A percentile compares a stretch with the other conserved stretches of the same genome.
Conservation (phyloP, 35 echinoderm and acorn worm genomes). For the Stichopus chloronotus region DNA sequence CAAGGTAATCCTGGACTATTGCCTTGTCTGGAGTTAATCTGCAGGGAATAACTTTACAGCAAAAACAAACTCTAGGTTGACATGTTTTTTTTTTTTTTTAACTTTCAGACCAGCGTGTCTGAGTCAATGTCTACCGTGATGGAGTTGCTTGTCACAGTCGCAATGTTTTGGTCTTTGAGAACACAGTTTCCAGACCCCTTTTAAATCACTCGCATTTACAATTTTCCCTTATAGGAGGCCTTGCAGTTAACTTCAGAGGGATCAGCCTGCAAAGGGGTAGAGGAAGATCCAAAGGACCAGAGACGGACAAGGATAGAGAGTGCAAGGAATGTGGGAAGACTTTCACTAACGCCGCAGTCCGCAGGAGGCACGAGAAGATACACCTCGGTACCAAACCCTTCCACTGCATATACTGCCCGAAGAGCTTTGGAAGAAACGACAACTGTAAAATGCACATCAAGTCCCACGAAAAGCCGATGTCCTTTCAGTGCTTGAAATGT, state of each 20-base stretch:
- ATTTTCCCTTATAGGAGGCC: constrained; percentile 5
- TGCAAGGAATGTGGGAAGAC: constrained; percentile 24
- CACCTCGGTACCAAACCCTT: constrained; percentile 47
- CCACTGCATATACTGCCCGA: constrained; percentile 45
- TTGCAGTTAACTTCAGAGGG: neutral
- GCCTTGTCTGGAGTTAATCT: neutral
- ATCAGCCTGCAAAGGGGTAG: neutral
- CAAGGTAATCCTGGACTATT: neutral
- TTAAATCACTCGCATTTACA: neutral
- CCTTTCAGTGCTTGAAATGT: constrained; percentile 36
- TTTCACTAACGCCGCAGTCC: constrained; percentile 23
- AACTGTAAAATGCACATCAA: constrained; percentile 48
- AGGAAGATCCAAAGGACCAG: neutral
- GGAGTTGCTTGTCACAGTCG: neutral
- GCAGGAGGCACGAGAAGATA: constrained; percentile 43
- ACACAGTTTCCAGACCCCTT: neutral
- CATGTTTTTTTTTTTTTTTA: too few species aligned
- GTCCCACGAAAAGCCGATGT: constrained; percentile 29
- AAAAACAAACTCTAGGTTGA: too few species aligned
- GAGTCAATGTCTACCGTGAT: neutral
- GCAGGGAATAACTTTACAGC: too few species aligned
- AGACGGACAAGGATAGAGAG: neutral
- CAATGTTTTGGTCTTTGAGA: neutral
- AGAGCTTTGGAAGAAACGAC: constrained; percentile 32
- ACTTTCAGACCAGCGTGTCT: too few species aligned